A percentile compares a stretch with the other conserved stretches of the same genome.
Conservation (phyloP, 2,113 vertebrate species). For the Erinaceus europaeus region DNA sequence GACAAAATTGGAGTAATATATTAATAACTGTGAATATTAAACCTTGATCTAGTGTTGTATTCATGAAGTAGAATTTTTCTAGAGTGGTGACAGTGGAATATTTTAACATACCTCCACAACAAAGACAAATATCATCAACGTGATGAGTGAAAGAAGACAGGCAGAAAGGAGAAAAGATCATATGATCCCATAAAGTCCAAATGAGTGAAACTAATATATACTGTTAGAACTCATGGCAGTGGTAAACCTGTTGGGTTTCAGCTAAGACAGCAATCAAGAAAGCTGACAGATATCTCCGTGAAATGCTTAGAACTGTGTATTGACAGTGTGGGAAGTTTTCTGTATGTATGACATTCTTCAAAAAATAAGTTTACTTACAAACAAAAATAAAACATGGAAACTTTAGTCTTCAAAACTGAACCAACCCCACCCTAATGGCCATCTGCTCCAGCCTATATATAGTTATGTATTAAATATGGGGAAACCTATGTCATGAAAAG, state of each 20-base stretch:
- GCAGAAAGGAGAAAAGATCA: not conserved
- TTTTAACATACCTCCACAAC: not conserved
- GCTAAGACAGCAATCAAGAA: not conserved
- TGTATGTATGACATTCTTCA: not conserved
- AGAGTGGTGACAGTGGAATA: not conserved
- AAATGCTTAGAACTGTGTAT: not conserved
- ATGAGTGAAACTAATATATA: not conserved
- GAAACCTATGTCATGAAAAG: not conserved
- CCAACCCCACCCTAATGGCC: not conserved
- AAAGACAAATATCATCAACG: not conserved
- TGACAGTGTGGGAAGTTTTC: not conserved
- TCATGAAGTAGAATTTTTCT: not conserved
- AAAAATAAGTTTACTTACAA: slow-evolving; percentile 12
- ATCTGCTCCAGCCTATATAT: not conserved
- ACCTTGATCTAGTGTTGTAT: not conserved
- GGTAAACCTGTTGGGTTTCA: not conserved
- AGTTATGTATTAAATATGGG: not conserved
- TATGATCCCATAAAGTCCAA: not conserved
- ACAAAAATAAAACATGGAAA: slow-evolving; percentile 22
- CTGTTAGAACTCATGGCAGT: not conserved
- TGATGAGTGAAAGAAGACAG: not conserved
- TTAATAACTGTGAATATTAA: not conserved
- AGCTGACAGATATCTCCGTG: not conserved
- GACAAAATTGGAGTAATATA: not conserved
- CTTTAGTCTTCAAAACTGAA: not conserved